Conservation (phyloP, 2,888 invertebrate genomes). For the Drosophila diplacantha region DNA sequence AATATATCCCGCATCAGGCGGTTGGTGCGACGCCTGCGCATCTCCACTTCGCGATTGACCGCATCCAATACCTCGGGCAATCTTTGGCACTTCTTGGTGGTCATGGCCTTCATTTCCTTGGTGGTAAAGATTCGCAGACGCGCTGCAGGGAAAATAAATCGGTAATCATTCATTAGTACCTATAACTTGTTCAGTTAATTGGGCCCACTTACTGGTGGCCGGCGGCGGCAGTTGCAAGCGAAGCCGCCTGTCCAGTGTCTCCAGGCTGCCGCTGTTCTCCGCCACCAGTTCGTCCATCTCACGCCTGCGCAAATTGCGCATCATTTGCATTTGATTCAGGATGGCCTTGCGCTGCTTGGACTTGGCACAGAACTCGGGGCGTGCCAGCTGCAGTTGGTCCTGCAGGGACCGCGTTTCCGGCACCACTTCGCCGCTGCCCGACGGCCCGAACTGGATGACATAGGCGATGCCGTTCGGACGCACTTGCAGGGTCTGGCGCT, state of each 20-base stretch:
- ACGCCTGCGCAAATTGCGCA: conserved; percentile 70
- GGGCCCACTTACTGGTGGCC: conserved; percentile 71
- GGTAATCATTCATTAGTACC: not conserved
- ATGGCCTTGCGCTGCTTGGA: conserved; percentile 77
- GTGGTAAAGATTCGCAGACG: conserved; percentile 79
- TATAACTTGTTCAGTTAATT: not conserved
- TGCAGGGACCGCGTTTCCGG: conserved; percentile 78
- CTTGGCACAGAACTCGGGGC: conserved; percentile 83
- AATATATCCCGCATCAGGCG: conserved; percentile 87
- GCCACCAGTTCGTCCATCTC: conserved; percentile 72
- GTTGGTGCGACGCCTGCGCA: conserved; percentile 83
- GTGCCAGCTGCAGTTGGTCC: conserved; percentile 84
- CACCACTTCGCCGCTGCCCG: conserved; percentile 18
- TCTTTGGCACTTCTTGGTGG: conserved; percentile 82
- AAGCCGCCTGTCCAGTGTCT: conserved; percentile 69
- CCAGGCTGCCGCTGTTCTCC: conserved; percentile 58
- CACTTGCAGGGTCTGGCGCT: conserved; percentile 60
- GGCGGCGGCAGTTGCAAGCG: conserved; percentile 74
- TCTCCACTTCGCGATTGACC: conserved; percentile 81
- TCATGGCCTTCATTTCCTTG: conserved; percentile 81
- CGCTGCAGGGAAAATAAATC: conserved; percentile 60
- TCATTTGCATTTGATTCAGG: conserved; percentile 70
- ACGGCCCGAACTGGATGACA: conserved; percentile 67
- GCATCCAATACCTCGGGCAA: conserved; percentile 86
- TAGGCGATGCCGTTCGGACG: conserved; percentile 75